phyloP scores from a whole-genome alignment of 2,888 invertebrate genomes.

The Ditylenchus weischeri region DNA sequence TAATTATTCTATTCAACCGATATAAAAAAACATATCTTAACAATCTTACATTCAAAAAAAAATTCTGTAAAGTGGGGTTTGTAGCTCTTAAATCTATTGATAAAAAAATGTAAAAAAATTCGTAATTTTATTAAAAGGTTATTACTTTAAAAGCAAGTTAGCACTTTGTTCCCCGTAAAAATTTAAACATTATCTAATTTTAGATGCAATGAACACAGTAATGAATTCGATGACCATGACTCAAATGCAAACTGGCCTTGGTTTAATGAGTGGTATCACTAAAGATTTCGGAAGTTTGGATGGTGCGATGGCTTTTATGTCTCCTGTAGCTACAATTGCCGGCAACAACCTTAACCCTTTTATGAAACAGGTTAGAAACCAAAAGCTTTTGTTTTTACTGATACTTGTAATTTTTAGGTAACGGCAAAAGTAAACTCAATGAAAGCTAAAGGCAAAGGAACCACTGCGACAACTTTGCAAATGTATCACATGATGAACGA shows the following conservation, averaged over 20 bases:
- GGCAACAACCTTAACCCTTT: not conserved
- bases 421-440: not conserved
- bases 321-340: not conserved
- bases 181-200: not conserved
- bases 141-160: too few species aligned
- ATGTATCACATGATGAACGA: not conserved
- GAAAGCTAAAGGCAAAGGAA: not conserved
- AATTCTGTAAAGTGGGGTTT: too few species aligned
- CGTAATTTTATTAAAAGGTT: too few species aligned
- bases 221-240: conserved; percentile 6
- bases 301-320: not conserved
- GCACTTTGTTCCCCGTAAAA: too few species aligned
- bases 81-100: too few species aligned
- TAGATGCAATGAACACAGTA: not conserved
- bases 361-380: not conserved
- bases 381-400: not conserved
- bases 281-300: conserved; percentile 1
- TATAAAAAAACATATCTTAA: too few species aligned
- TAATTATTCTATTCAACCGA: too few species aligned
- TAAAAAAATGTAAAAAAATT: too few species aligned
- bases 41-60: too few species aligned
- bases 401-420: not conserved
- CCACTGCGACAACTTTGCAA: not conserved
- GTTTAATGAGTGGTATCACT: not conserved
- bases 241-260: conserved; percentile 6